Base-by-base conservation (phyloP, 2,888 invertebrate species). In the Scaptomyza polygonia region DNA sequence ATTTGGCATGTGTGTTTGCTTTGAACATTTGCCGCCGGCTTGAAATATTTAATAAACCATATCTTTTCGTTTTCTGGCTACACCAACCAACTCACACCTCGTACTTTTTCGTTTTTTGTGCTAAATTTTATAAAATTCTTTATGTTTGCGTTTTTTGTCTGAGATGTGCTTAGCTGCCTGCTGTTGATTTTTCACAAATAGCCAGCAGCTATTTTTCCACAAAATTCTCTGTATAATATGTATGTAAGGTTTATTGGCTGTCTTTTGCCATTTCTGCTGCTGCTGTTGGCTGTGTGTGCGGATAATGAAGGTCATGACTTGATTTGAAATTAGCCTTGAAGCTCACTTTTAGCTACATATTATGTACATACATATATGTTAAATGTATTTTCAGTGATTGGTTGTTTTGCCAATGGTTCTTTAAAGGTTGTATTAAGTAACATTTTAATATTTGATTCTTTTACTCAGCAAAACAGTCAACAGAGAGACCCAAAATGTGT, bases 21-120 rank as follows among this genome's bases (percentile, higher is more conserved):
- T 66, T 72, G 45, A 61, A 72, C 62, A 72, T 49, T 49, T 51
- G 76, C 79, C 72, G 18, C 51, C 52, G 79, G 79, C 79, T 70
- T 14, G 8, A 82, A 79, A 80, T 79, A 80, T 80, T 79, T 80
- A 82, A 79, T 80, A 80, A 80, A 79, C 79, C 81, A 81, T 81
- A 79, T 76, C 67, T 72, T 59, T 72, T 70, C 55, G 72, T 70
- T 63, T 79, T 58, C n/a, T 62, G 52, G 45, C 44, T 62, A n/a
- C n/a, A n/a, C n/a, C 55, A 57, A 36, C 36, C n/a, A 6, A 14
- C 16, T 25, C n/a, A 8, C 16, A 9, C 45, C 53, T 42, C 34
- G n/a, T n/a, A n/a, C 48, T 54, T 49, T 7, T 9, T 3, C 16
- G 16, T 8, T 36, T 36, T 66, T 77, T 67, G 40, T 49, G 49